Percentiles rank a stretch among this genome's conserved stretches.
phyloP scores from a whole-genome alignment of 1,140 invertebrate species.

The Aphidius gifuensis region DNA sequence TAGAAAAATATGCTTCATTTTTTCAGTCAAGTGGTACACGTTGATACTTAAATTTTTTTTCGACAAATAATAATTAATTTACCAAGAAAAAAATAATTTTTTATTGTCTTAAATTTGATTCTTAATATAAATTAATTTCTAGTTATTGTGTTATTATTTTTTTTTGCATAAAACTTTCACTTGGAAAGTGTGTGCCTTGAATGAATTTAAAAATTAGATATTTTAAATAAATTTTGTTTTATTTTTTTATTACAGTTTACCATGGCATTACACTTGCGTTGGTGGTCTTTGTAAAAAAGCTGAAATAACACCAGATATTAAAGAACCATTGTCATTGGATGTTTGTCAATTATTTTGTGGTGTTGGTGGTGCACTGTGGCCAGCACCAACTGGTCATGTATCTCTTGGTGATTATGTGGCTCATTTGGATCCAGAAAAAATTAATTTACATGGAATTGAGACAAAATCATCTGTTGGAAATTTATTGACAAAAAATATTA shows the following conservation, averaged over 20 bases:
- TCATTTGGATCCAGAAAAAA: constrained; percentile 61
- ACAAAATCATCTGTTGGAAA: constrained; percentile 45
- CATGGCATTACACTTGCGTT: constrained; percentile 48
- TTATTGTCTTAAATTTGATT: too few species aligned
- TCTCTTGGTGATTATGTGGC: constrained; percentile 60
- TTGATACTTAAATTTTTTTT: too few species aligned
- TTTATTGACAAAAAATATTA: constrained; percentile 49
- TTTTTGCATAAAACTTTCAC: neutral
- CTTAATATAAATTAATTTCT: too few species aligned
- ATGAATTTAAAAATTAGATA: neutral
- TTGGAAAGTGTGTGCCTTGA: neutral
- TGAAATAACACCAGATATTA: constrained; percentile 36
- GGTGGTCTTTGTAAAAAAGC: constrained; percentile 42
- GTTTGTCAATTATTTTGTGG: constrained; percentile 49
- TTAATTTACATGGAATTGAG: constrained; percentile 49
- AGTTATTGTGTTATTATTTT: too few species aligned
- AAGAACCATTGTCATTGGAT: constrained; percentile 33
- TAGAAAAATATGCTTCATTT: too few species aligned
- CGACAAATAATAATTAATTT: too few species aligned
- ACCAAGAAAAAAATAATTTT: too few species aligned
- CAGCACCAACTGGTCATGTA: constrained; percentile 65
- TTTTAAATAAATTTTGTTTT: too few species aligned
- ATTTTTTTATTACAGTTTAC: constrained; percentile 31
- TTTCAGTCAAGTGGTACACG: too few species aligned
- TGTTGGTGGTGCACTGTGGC: constrained; percentile 66